A percentile compares a stretch with the other conserved stretches of the same genome.
phyloP scores from a whole-genome alignment of 2,797 vertebrate species.

The Thripadectes ignobilis region DNA sequence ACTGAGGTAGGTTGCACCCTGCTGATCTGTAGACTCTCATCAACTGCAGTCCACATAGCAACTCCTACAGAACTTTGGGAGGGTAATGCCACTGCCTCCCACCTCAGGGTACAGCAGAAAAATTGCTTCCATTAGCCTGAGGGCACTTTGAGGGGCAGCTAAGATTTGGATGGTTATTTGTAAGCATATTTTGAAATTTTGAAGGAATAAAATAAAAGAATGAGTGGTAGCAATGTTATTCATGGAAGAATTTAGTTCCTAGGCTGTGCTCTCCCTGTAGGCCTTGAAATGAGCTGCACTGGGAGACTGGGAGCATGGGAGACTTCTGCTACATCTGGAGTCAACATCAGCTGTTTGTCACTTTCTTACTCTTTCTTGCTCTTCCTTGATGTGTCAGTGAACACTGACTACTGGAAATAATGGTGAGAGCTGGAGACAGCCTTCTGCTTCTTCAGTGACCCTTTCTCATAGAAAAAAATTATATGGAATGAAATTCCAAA shows the following conservation, averaged over 20 bases:
- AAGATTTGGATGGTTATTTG: background rate
- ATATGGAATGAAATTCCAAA: background rate
- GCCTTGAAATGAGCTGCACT: background rate
- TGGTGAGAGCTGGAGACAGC: background rate
- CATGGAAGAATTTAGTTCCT: background rate
- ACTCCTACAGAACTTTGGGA: background rate
- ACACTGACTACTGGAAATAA: background rate
- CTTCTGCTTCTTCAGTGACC: background rate
- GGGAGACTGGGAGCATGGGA: background rate
- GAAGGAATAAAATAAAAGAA: background rate
- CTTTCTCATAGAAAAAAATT: background rate
- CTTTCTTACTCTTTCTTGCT: background rate
- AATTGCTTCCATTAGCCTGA: background rate
- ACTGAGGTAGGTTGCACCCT: background rate
- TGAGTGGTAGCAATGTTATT: background rate
- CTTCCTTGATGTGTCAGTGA: background rate
- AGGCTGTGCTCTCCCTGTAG: background rate
- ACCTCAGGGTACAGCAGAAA: background rate
- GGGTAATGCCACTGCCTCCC: background rate
- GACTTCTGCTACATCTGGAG: background rate
- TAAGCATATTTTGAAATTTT: background rate
- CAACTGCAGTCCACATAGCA: fast-evolving
- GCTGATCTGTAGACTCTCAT: background rate
- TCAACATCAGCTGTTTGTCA: background rate
- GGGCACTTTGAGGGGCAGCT: background rate